These are phyloP conservation scores for Diarsia dahlii DNA, from an alignment of 2,888 invertebrate species.

Conservation along the genomic window DNA sequence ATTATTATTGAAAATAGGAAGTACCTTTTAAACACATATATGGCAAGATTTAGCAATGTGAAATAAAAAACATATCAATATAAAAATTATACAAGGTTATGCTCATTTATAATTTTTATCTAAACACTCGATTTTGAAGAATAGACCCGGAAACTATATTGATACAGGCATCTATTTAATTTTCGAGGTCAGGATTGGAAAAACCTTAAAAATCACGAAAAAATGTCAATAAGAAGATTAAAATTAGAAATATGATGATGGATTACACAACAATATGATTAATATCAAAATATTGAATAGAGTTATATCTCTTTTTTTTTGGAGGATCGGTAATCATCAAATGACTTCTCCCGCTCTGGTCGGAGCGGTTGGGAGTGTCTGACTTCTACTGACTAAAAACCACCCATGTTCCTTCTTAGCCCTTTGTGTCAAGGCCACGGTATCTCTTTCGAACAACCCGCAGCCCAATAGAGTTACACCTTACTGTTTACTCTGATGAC, in stretches of 20 bases:
- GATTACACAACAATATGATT: not conserved
- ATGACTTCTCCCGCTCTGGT: too few species aligned
- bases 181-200: conserved; percentile 1
- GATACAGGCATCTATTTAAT: conserved; percentile 11
- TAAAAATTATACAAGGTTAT: conserved; percentile 12
- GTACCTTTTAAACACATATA: not conserved
- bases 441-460: too few species aligned
- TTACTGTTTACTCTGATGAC: not conserved
- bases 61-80: conserved; percentile 31
- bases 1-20: conserved; percentile 3
- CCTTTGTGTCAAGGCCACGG: too few species aligned
- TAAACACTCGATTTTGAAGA: conserved; percentile 25
- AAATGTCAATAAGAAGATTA: not conserved
- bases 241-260: not conserved
- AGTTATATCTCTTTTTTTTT: not conserved
- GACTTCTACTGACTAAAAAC: too few species aligned
- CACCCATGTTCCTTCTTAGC: too few species aligned
- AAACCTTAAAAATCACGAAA: conserved; percentile 8
- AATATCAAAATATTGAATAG: conserved; percentile 1
- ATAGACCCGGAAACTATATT: conserved; percentile 24
- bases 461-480: not conserved
- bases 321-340: too few species aligned
- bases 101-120: conserved; percentile 2
- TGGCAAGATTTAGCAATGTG: conserved; percentile 3
- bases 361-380: too few species aligned